phyloP scores from a whole-genome alignment of 1,140 invertebrate species.

The Ceratitis capitata region DNA sequence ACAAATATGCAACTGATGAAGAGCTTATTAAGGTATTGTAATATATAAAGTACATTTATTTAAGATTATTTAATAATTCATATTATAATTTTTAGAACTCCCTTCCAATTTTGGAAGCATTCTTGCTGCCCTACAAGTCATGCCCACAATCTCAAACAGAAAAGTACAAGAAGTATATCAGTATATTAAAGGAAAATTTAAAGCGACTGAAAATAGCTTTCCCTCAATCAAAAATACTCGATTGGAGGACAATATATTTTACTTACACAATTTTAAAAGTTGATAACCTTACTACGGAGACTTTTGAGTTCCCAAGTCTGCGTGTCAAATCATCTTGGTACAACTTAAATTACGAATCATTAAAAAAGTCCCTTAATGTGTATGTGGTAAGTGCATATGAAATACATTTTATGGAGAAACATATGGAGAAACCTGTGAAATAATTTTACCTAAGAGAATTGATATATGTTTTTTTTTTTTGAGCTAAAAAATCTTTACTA shows the following conservation, averaged over 20 bases:
- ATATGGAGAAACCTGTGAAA: no score
- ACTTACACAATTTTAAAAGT: conserved; percentile 23
- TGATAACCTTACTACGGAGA: not conserved
- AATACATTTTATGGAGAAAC: no score
- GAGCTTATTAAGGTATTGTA: conserved; percentile 41
- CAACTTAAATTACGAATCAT: conserved; percentile 18
- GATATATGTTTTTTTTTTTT: no score
- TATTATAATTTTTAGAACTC: not conserved
- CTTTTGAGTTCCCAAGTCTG: conserved; percentile 34
- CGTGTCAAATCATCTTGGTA: conserved; percentile 23
- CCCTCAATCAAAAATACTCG: not conserved
- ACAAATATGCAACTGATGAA: conserved; percentile 28
- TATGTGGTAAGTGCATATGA: conserved; percentile 42
- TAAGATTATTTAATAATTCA: not conserved
- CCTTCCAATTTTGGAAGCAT: conserved; percentile 33
- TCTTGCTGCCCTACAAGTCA: not conserved
- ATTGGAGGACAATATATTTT: conserved; percentile 32
- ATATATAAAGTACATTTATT: not conserved
- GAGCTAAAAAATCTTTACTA: no score
- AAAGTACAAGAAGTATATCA: conserved; percentile 29
- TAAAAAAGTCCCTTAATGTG: conserved; percentile 27
- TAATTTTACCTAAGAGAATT: no score
- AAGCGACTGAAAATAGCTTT: not conserved
- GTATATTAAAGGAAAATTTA: not conserved
- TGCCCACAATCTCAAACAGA: conserved; percentile 30